Conservation (phyloP, 2,888 invertebrate genomes). For the Ecliptopera silaceata region DNA sequence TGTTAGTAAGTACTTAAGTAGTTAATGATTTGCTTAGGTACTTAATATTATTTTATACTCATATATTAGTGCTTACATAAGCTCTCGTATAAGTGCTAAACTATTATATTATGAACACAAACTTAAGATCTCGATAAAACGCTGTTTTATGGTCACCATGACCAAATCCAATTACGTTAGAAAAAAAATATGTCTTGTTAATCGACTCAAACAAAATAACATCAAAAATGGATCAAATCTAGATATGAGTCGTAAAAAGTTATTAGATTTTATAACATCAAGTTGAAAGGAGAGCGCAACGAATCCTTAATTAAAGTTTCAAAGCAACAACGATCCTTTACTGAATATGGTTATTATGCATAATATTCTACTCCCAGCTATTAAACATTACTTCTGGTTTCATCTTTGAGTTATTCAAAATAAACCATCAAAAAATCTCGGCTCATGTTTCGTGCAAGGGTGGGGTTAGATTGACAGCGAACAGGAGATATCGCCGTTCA, state of each 20-base stretch:
- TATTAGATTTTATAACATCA: slow-evolving; percentile 43
- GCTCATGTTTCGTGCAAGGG: slow-evolving; percentile 2
- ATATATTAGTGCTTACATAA: too few relatives aligned
- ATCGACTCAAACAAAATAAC: slow-evolving; percentile 16
- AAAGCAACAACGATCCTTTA: slow-evolving; percentile 52
- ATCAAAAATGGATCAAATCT: slow-evolving; percentile 18
- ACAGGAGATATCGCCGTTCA: neutral
- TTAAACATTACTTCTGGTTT: slow-evolving; percentile 56
- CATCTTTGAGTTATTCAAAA: slow-evolving; percentile 59
- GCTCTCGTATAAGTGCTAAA: too few relatives aligned
- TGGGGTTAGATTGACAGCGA: slow-evolving; percentile 28
- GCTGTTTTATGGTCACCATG: slow-evolving; percentile 7
- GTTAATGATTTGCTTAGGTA: too few relatives aligned
- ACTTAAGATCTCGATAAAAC: slow-evolving; percentile 28
- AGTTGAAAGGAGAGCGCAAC: slow-evolving; percentile 59
- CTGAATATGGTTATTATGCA: slow-evolving; percentile 50
- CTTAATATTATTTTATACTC: too few relatives aligned
- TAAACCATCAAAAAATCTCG: slow-evolving; percentile 45
- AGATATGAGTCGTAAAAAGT: slow-evolving; percentile 38
- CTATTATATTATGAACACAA: slow-evolving; percentile 6
- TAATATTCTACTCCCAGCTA: slow-evolving; percentile 50
- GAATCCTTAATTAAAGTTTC: slow-evolving; percentile 71
- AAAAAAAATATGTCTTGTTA: slow-evolving; percentile 19
- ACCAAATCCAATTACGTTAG: slow-evolving; percentile 17
- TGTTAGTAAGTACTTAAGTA: too few relatives aligned